A percentile compares a stretch with the other conserved stretches of the same genome.
phyloP scores from a whole-genome alignment of 2,113 vertebrate genomes.

The Cepphus grylle region DNA sequence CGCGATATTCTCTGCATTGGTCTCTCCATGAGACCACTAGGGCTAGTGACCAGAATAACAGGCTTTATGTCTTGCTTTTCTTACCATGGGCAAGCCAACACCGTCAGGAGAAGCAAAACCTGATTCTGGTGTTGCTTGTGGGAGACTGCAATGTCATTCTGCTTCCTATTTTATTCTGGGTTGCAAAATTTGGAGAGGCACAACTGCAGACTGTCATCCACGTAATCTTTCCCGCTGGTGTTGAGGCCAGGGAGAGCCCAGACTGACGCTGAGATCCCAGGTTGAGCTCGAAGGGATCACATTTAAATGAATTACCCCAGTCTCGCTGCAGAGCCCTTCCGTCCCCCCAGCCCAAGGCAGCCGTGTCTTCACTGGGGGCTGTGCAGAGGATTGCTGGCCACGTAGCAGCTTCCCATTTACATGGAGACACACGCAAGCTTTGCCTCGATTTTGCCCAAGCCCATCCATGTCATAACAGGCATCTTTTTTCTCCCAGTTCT shows the following conservation, averaged over 20 bases:
- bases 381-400: neutral
- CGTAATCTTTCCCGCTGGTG: neutral
- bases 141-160: accelerated
- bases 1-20: accelerated
- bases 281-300: neutral
- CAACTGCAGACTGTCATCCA: neutral
- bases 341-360: neutral
- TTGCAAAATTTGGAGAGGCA: neutral
- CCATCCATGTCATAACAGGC: accelerated
- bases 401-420: neutral
- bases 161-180: neutral
- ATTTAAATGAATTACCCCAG: neutral
- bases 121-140: neutral
- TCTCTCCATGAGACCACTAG: neutral
- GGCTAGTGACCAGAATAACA: neutral
- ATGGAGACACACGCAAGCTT: accelerated
- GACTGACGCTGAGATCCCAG: neutral
- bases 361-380: neutral
- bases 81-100: neutral
- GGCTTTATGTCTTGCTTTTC: neutral
- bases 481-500: neutral
- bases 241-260: neutral
- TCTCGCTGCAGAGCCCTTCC: neutral
- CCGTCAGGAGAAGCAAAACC: neutral
- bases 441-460: neutral